Base-by-base conservation (phyloP, 2,888 invertebrate species). In the Lithophane ornitopus region DNA sequence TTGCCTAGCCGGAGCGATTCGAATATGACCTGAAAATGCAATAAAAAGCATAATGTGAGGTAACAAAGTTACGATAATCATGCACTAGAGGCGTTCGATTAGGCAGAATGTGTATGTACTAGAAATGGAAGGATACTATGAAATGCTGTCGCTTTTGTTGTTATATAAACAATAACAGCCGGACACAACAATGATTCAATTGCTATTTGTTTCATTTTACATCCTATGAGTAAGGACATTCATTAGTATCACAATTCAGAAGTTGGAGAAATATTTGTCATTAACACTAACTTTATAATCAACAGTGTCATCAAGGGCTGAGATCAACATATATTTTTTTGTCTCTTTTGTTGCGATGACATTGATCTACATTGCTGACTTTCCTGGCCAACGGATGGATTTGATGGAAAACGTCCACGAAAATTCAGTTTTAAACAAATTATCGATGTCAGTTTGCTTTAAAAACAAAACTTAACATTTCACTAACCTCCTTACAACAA, bases 401-500 rank as follows among this genome's bases (percentile, higher is more conserved):
- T n/a, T n/a, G n/a, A n/a, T n/a, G n/a, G n/a, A n/a, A 67, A 41
- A 28, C 8, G 11, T 7, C 6, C 16, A 3, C 8, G 8, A 49
- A 19, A 22, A 49, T 9, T 22, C 49, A 8, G 19, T 8, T 49
- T 49, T 49, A 19, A 8, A 22, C 19, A 49, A 22, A 49, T 49
- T 22, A 49, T 22, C 22, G 49, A 49, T 49, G 8, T 19, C 22
- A 49, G 16, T 49, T 8, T 22, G 2, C 8, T 46, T 46, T 16
- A 46, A 16, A 46, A 46, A 73, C 44, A 76, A 46, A 39, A 70
- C 59, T 69, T n/a, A 4, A 69, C 26, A 80, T 84, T 77, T 84
- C 68, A 65, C 70, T 81, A 73, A 81, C 81, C 77, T 77, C 70
- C 41, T 82, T 72, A 41, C 0, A 67, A 84, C 44, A 76, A 76